phyloP scores from a whole-genome alignment of 2,888 invertebrate genomes.

The Eristalinus sepulchralis region DNA sequence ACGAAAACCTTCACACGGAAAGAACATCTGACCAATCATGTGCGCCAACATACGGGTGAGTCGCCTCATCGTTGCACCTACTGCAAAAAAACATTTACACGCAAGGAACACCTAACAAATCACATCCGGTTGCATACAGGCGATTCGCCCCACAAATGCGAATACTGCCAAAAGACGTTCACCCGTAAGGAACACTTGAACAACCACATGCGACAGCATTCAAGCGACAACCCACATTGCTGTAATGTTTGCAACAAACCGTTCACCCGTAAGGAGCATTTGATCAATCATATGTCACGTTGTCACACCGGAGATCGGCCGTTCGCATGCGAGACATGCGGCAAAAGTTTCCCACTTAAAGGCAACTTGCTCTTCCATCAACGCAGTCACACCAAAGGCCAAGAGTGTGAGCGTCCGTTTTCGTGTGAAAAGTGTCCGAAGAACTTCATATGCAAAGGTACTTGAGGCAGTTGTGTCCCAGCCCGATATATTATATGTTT shows the following conservation, averaged over 20 bases:
- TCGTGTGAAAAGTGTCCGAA: conserved; percentile 92
- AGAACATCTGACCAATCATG: conserved; percentile 93
- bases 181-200: conserved; percentile 92
- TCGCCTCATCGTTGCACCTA: conserved; percentile 84
- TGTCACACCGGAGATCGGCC: conserved; percentile 90
- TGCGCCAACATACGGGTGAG: conserved; percentile 90
- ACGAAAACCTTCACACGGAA: conserved; percentile 90
- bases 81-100: conserved; percentile 85
- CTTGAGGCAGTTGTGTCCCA: conserved; percentile 52
- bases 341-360: conserved; percentile 92
- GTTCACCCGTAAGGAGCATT: conserved; percentile 92
- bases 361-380: conserved; percentile 93
- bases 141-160: conserved; percentile 92
- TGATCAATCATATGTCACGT: conserved; percentile 90
- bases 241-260: conserved; percentile 93
- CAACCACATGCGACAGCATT: conserved; percentile 93
- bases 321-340: conserved; percentile 91
- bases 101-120: conserved; percentile 93
- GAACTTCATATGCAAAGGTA: conserved; percentile 93
- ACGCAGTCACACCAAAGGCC: conserved; percentile 90
- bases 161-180: conserved; percentile 92
- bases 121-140: conserved; percentile 91
- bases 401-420: conserved; percentile 86
- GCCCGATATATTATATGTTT: conserved; percentile 37
- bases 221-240: conserved; percentile 92